Base-by-base conservation (phyloP, 2,797 vertebrate species). In the Sebastes vulpes region DNA sequence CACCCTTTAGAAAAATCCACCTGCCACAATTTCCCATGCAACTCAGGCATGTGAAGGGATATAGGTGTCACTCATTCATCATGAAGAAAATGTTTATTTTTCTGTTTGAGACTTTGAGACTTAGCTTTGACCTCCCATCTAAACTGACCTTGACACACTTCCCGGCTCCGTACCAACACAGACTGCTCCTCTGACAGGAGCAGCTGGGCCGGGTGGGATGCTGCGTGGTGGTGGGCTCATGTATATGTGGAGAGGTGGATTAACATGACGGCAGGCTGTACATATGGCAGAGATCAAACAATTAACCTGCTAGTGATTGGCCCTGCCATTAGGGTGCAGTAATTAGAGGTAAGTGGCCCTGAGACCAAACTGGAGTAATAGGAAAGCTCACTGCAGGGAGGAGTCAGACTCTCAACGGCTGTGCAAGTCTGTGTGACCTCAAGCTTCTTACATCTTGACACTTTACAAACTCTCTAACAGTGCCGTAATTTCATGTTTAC, bases 231-330 rank as follows among this genome's bases (percentile, higher is more conserved):
- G 32, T 26, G 58, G 48, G 32, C 67, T 83, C 73, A 28, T 70
- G 79, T 79, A 77, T 77, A 77, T 76, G 79, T 59, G 79, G 72
- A 81, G 73, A 65, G 75, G 86, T 85, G 85, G 90, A 92, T 92
- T 91, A 90, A 85, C 91, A 86, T 81, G 82, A 77, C 31, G 83
- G 90, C 90, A 67, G 83, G 68, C 83, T 81, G 84, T 95, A 82
- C 96, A 96, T 96, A 96, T 95, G 96, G 96, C 93, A 85, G 92
- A 94, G 96, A 95, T 96, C 93, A 96, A 94, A 94, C 93, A 95
- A 96, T 96, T 96, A 96, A 96, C 96, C 96, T 93, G 92, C 86
- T 75, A 18, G 89, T 92, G 93, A 93, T 93, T 93, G 92, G 91
- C 87, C 91, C 84, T 87, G 89, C 93, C 93, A 73, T 91, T 82